Conservation (phyloP, 1,140 invertebrate genomes). For the Diorhabda carinulata region DNA sequence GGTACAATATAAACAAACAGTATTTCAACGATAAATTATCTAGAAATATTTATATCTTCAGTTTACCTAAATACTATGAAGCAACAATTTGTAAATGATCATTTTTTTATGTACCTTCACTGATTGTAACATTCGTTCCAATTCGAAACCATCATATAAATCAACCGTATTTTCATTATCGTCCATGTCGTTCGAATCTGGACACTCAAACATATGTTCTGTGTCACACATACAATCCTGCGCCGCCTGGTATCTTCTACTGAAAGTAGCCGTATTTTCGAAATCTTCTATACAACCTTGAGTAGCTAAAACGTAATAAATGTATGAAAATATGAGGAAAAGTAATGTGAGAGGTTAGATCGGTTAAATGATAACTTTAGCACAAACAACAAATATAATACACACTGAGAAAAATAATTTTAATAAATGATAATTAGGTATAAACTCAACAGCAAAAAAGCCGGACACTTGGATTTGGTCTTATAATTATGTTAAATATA, state of each 20-base stretch:
- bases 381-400: background rate
- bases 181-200: conserved; percentile 46
- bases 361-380: background rate
- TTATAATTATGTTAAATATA: too few species aligned
- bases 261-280: conserved; percentile 94
- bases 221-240: conserved; percentile 97
- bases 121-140: conserved; percentile 53
- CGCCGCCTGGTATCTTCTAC: conserved; percentile 85
- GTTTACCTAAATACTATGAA: too few species aligned
- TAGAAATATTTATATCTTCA: too few species aligned
- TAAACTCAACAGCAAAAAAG: too few species aligned
- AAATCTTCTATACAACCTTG: conserved; percentile 83
- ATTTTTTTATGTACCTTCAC: conserved; percentile 49
- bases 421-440: too few species aligned
- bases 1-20: too few species aligned
- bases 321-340: background rate
- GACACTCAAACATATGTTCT: conserved; percentile 97
- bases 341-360: background rate
- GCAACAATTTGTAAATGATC: too few species aligned
- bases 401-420: background rate
- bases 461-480: too few species aligned
- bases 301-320: conserved; percentile 33
- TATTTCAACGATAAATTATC: too few species aligned
- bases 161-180: conserved; percentile 45
- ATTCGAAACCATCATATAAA: conserved; percentile 50